phyloP scores from a whole-genome alignment of 2,888 invertebrate species.

The Notocelia uddmanniana region DNA sequence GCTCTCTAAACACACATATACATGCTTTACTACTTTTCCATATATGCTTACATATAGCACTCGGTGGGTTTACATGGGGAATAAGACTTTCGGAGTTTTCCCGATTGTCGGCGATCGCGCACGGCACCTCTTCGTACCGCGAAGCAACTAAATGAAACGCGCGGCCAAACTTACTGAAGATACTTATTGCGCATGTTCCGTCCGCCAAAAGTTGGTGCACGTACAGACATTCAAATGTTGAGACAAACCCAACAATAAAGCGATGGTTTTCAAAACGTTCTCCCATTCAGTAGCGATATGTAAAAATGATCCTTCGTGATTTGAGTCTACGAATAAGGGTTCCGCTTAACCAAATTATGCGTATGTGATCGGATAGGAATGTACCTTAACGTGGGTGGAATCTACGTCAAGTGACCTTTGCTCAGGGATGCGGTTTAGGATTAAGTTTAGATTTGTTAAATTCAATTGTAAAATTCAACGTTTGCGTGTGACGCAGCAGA shows the following conservation, averaged over 20 bases:
- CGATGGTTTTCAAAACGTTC: conserved; percentile 15
- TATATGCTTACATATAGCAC: conserved; percentile 82
- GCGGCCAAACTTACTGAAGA: conserved; percentile 57
- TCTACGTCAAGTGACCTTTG: conserved; percentile 24
- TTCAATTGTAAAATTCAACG: background rate
- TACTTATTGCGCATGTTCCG: conserved; percentile 65
- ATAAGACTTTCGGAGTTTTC: conserved; percentile 61
- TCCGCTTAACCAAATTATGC: conserved; percentile 29
- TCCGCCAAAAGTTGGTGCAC: conserved; percentile 52
- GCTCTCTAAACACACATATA: conserved; percentile 76
- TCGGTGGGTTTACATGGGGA: conserved; percentile 65
- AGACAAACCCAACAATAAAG: conserved; percentile 33
- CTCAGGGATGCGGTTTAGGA: background rate
- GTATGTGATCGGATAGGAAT: conserved; percentile 25
- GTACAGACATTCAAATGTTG: conserved; percentile 49
- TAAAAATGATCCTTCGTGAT: conserved; percentile 24
- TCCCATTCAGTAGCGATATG: conserved; percentile 8
- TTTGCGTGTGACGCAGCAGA: background rate
- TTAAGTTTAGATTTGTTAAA: too few species aligned
- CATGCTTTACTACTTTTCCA: conserved; percentile 75
- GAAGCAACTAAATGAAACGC: conserved; percentile 63
- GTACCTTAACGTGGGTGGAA: conserved; percentile 18
- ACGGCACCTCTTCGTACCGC: conserved; percentile 61
- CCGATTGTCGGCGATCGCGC: conserved; percentile 58
- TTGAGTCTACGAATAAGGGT: conserved; percentile 27